Conservation (phyloP, 2,113 vertebrate species). For the Arothron firmamentum region DNA sequence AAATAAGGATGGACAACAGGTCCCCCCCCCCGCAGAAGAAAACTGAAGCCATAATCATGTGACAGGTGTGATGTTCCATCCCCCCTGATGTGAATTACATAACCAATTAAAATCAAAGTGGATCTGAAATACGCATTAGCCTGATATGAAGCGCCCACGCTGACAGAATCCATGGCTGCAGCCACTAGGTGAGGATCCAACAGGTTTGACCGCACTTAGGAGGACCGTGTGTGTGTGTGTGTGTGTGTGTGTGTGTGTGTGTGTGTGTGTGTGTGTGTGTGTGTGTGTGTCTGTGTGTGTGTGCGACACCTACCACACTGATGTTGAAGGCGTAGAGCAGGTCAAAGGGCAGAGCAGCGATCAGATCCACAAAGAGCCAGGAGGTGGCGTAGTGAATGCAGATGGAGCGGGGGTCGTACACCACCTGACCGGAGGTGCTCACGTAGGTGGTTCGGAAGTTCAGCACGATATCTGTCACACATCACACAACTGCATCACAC, state of each 20-base stretch:
- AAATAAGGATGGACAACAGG: too few relatives aligned
- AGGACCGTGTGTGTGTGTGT: not conserved
- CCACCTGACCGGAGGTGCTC: constrained; percentile 81
- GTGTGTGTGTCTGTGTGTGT: not conserved
- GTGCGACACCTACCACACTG: constrained; percentile 75
- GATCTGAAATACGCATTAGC: too few relatives aligned
- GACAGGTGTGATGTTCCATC: too few relatives aligned
- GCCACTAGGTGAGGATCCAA: too few relatives aligned
- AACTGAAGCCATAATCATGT: too few relatives aligned
- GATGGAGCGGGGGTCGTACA: constrained; percentile 79
- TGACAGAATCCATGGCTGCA: too few relatives aligned
- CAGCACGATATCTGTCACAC: constrained; percentile 72
- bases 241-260: constrained; percentile 1
- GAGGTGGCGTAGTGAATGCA: constrained; percentile 81
- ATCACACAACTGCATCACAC: not conserved
- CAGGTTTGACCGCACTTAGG: too few relatives aligned
- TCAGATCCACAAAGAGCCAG: constrained; percentile 81
- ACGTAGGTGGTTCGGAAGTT: constrained; percentile 82
- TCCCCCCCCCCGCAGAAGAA: too few relatives aligned
- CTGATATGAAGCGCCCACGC: too few relatives aligned
- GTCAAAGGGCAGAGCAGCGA: constrained; percentile 80
- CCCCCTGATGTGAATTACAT: too few relatives aligned
- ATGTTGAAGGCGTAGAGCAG: constrained; percentile 82
- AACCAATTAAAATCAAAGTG: too few relatives aligned
- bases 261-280: not conserved